Evolutionary conservation across 2,888 invertebrate species (phyloP).

Genomic region (Buathra laborator): DNA sequence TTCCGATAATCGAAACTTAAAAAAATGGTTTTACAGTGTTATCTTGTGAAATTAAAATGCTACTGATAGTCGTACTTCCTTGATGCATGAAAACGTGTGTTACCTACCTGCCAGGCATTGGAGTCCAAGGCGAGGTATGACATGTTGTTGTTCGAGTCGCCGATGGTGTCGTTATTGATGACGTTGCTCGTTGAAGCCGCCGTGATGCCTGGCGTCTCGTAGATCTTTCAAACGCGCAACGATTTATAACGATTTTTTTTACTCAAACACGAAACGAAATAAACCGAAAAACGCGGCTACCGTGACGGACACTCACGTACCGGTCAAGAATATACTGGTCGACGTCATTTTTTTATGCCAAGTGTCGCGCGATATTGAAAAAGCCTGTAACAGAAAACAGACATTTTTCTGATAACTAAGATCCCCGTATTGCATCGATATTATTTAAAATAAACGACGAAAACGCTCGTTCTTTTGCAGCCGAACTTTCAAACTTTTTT

Average conservation of each 20-base stretch:
- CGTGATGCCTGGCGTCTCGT: conserved; percentile 56
- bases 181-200: conserved; percentile 60
- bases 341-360: conserved; percentile 44
- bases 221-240: conserved; percentile 20
- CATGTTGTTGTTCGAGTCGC: conserved; percentile 80
- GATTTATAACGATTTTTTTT: conserved; percentile 7
- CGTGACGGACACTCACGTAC: conserved; percentile 66
- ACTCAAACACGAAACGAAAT: conserved; percentile 23
- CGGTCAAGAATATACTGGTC: conserved; percentile 50
- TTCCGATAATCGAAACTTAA: not conserved
- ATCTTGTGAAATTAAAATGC: not conserved
- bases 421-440: too few species aligned
- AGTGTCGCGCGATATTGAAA: conserved; percentile 10
- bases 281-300: conserved; percentile 41
- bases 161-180: conserved; percentile 50
- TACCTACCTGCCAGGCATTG: conserved; percentile 86
- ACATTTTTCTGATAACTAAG: too few species aligned
- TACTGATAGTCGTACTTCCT: not conserved
- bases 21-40: not conserved
- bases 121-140: conserved; percentile 85
- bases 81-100: not conserved
- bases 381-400: conserved; percentile 51
- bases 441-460: too few species aligned
- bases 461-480: too few species aligned
- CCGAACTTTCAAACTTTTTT: too few species aligned